phyloP scores from a whole-genome alignment of 53 echinoderm and acorn worm genomes.

The Stichopus horrens region DNA sequence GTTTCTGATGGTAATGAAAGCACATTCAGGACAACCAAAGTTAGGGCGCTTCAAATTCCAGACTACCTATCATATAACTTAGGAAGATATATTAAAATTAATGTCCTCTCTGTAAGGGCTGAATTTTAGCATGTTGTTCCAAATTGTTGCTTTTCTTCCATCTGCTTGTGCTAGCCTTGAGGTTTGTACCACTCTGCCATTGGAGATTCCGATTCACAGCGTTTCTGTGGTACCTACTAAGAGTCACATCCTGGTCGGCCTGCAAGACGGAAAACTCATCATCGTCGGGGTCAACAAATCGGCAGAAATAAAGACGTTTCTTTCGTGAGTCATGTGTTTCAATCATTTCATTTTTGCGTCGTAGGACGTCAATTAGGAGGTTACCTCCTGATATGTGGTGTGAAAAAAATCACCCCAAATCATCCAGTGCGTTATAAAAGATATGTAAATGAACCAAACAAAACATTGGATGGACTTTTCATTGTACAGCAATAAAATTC shows the following conservation, averaged over 20 bases:
- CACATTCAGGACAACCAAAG: not conserved
- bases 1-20: too few relatives aligned
- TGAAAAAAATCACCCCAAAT: not conserved
- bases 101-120: too few relatives aligned
- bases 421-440: too few relatives aligned
- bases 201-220: slow-evolving; percentile 86
- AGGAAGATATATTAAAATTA: not conserved
- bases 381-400: too few relatives aligned
- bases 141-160: not conserved
- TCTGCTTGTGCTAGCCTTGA: slow-evolving; percentile 56
- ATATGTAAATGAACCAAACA: too few relatives aligned
- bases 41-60: slow-evolving; percentile 80
- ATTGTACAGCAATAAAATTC: too few relatives aligned
- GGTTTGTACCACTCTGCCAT: slow-evolving; percentile 68
- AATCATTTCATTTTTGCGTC: too few relatives aligned
- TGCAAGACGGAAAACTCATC: slow-evolving; percentile 97
- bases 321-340: slow-evolving; percentile 55
- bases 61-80: slow-evolving; percentile 68
- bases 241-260: slow-evolving; percentile 91
- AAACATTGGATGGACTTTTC: too few relatives aligned
- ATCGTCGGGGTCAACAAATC: slow-evolving; percentile 87
- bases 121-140: slow-evolving; percentile 65
- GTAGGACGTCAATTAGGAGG: too few relatives aligned
- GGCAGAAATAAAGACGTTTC: slow-evolving; percentile 77
- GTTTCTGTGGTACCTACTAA: slow-evolving; percentile 87